phyloP scores from a whole-genome alignment of 1,140 invertebrate species.

The Zaprionus kolodkinae region DNA sequence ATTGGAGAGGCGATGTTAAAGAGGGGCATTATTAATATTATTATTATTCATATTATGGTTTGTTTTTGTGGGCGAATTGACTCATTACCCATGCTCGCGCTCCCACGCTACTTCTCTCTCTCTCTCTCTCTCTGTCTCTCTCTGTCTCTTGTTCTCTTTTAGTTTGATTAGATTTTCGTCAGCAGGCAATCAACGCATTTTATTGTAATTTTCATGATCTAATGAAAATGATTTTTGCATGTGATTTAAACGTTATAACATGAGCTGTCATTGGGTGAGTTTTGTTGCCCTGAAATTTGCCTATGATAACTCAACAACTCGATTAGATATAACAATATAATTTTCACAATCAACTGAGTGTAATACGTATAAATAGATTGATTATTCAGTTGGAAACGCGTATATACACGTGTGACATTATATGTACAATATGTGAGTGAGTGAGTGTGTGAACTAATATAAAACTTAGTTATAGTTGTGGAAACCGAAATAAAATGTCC shows the following conservation, averaged over 20 bases:
- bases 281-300: background rate
- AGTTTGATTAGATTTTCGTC: background rate
- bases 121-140: background rate
- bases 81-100: constrained; percentile 29
- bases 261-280: constrained; percentile 2
- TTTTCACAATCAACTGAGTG: constrained; percentile 11
- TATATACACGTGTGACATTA: background rate
- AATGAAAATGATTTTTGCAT: constrained; percentile 11
- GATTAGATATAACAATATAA: constrained; percentile 28
- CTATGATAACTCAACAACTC: constrained; percentile 6
- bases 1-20: constrained; percentile 44
- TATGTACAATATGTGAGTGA: background rate
- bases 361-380: constrained; percentile 20
- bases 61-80: constrained; percentile 30
- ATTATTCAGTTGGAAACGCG: constrained; percentile 18
- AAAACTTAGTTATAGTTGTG: background rate
- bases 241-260: constrained; percentile 20
- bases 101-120: background rate
- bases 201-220: background rate
- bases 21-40: constrained; percentile 12
- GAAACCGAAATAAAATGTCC: constrained; percentile 42
- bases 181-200: constrained; percentile 3
- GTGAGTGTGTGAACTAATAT: background rate
- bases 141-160: background rate
- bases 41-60: constrained; percentile 13